phyloP scores from a whole-genome alignment of 2,113 vertebrate genomes.

The Oxyura jamaicensis region DNA sequence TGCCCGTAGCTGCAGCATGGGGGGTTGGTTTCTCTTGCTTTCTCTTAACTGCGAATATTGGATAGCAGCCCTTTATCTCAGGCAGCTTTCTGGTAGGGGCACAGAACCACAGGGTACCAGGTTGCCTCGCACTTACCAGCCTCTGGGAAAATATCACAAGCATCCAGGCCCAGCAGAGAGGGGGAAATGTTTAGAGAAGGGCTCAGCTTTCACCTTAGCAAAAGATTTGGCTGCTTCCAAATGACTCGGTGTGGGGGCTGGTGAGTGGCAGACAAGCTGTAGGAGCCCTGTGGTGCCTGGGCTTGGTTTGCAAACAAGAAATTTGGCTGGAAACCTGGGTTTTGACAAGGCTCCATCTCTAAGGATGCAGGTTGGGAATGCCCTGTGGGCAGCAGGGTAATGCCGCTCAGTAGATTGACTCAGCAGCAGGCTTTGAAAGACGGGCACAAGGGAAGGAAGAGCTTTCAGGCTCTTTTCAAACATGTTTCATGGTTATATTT shows the following conservation, averaged over 20 bases:
- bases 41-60: not conserved
- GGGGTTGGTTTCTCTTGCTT: too few species aligned
- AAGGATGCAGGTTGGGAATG: slow-evolving; percentile 12
- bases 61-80: not conserved
- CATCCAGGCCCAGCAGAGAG: not conserved
- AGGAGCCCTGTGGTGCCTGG: not conserved
- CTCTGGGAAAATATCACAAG: not conserved
- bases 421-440: not conserved
- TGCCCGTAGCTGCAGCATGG: too few species aligned
- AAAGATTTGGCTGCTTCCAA: not conserved
- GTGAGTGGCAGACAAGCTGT: not conserved
- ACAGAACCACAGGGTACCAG: not conserved
- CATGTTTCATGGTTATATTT: not conserved
- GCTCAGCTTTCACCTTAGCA: not conserved
- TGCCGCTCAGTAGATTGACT: not conserved
- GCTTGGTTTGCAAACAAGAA: not conserved
- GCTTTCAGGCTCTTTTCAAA: not conserved
- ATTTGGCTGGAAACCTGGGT: not conserved
- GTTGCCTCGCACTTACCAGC: not conserved
- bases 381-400: slow-evolving; percentile 5
- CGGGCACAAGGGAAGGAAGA: not conserved
- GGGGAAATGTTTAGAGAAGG: slow-evolving; percentile 4
- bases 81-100: not conserved
- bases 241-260: not conserved
- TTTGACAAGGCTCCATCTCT: slow-evolving; percentile 5